Evolutionary conservation across 2,113 vertebrate species (phyloP).

Genomic region (Hydrochoerus hydrochaeris): DNA sequence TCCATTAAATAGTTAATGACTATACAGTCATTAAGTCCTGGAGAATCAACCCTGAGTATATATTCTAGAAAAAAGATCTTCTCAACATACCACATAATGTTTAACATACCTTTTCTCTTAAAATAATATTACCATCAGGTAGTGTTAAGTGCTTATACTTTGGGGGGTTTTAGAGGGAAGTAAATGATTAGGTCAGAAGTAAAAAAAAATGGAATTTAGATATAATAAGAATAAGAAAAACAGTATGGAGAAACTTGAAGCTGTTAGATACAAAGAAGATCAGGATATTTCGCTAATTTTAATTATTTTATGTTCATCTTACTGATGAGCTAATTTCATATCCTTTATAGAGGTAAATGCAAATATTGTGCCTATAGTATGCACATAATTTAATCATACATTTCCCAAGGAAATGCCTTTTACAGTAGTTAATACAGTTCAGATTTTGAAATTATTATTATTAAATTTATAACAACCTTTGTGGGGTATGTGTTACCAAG

Average conservation of each 20-base stretch:
- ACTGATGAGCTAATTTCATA: neutral
- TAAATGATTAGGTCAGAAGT: neutral
- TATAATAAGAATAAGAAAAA: neutral
- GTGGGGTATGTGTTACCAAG: neutral
- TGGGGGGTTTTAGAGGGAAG: neutral
- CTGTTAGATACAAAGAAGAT: neutral
- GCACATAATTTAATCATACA: neutral
- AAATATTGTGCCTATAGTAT: neutral
- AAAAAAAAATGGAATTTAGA: neutral
- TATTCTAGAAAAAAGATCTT: neutral
- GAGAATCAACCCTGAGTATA: neutral
- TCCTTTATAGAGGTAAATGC: neutral
- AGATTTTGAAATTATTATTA: conserved; percentile 36
- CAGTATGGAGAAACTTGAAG: neutral
- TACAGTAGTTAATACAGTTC: neutral
- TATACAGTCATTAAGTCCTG: neutral
- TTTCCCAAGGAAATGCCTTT: conserved; percentile 41
- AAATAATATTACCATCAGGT: neutral
- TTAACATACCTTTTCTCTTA: neutral
- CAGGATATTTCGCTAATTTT: neutral
- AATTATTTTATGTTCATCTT: neutral
- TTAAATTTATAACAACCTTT: conserved; percentile 46
- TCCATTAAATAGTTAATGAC: neutral
- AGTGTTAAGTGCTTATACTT: neutral
- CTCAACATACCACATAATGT: neutral